These are phyloP conservation scores for Megaustenia siamemsis DNA, from an alignment of 2,888 invertebrate species.

Conservation along the genomic window DNA sequence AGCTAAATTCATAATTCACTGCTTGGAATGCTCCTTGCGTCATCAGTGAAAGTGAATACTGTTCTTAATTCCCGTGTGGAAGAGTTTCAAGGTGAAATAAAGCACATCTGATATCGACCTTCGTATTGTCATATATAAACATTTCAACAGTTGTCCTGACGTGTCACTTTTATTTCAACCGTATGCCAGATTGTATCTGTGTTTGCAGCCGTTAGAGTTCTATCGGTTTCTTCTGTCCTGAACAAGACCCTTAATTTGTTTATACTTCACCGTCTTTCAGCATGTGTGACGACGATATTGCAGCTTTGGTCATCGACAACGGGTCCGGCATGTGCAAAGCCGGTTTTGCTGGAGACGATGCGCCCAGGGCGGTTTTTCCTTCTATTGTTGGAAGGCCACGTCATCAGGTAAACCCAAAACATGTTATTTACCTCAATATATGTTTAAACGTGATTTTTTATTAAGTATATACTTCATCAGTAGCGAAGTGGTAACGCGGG, in stretches of 20 bases:
- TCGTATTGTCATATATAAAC: not conserved
- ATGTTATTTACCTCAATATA: too few species aligned
- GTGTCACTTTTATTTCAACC: not conserved
- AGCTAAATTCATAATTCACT: not conserved
- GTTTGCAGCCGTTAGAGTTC: not conserved
- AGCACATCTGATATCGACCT: slow-evolving; percentile 29
- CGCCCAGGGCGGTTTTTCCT: slow-evolving; percentile 71
- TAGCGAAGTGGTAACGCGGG: too few species aligned
- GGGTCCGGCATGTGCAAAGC: slow-evolving; percentile 86
- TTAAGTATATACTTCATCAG: too few species aligned
- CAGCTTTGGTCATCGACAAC: slow-evolving; percentile 92
- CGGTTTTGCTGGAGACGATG: slow-evolving; percentile 73
- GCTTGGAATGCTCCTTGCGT: slow-evolving; percentile 14
- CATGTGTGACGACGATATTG: slow-evolving; percentile 56
- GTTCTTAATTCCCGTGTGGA: not conserved
- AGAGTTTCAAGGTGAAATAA: not conserved
- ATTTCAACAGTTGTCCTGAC: not conserved
- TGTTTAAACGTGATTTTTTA: too few species aligned
- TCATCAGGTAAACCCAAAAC: slow-evolving; percentile 54
- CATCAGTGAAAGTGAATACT: not conserved
- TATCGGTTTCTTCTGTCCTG: not conserved
- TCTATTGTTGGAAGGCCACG: slow-evolving; percentile 64
- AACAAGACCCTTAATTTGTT: not conserved
- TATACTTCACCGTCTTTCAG: not conserved
- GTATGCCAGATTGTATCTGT: not conserved